Conservation (phyloP, 1,140 invertebrate genomes). For the Belonocnema kinseyi region DNA sequence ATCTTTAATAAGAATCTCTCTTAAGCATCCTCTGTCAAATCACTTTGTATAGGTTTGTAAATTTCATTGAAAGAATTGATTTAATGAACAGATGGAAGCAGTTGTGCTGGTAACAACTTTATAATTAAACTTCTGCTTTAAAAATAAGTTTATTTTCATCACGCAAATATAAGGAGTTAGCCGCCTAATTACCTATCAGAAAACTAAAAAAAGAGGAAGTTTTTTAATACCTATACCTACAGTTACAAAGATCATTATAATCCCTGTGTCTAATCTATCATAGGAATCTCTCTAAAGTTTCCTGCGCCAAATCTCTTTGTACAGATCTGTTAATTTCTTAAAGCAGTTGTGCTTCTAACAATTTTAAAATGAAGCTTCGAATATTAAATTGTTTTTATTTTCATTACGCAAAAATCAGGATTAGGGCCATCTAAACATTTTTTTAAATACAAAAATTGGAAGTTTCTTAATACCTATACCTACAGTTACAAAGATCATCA, state of each 20-base stretch:
- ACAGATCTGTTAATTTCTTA: background rate
- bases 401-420: too few species aligned
- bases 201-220: too few species aligned
- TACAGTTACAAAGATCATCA: background rate
- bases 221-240: too few species aligned
- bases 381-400: too few species aligned
- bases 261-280: background rate
- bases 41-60: background rate
- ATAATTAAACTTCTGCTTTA: too few species aligned
- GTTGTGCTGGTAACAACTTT: background rate
- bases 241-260: background rate
- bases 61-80: conserved; percentile 32
- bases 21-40: background rate
- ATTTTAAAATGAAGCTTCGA: background rate
- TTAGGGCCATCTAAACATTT: too few species aligned
- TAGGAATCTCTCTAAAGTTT: background rate
- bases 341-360: conserved; percentile 7
- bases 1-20: background rate
- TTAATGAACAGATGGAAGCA: conserved; percentile 25
- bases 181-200: too few species aligned
- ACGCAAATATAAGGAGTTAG: too few species aligned
- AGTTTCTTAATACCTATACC: too few species aligned
- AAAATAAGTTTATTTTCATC: too few species aligned
- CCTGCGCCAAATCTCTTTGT: conserved; percentile 1
- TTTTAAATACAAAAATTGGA: too few species aligned